Base-by-base conservation (phyloP, 2,888 invertebrate genomes). In the Tortrix viridana region DNA sequence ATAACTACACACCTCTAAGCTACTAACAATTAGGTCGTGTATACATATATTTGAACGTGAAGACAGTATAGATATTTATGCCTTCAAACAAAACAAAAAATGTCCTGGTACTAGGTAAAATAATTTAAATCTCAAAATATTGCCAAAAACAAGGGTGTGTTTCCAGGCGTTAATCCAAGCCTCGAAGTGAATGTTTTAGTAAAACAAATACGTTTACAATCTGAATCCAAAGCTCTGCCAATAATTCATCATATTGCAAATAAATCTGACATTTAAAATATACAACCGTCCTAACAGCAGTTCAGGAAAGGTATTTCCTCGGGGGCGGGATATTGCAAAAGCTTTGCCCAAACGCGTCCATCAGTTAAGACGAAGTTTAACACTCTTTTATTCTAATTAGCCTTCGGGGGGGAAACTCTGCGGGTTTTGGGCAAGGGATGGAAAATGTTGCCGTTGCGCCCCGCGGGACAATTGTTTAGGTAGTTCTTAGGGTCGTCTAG, bases 381-480 rank as follows among this genome's bases (percentile, higher is more conserved):
- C 86, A 86, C 86, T 86, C 84, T 88, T 89, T 86, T 86, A 87
- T 85, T 85, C 82, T 88, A 88, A 89, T 89, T 88, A 88, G 80
- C 73, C 86, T 80, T 74, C 65, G 62, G 83, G 79, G 87, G 69
- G 66, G 65, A 74, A 82, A 84, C 82, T 85, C 80, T 69, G 75
- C 76, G 77, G 76, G 74, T 70, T 69, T 65, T 71, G 71, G 67
- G 72, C 52, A 63, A 52, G 58, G 76, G 74, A 75, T 76, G 78
- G 77, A 74, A 77, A 81, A 77, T 75, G 76, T 72, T 74, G 67
- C 74, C 68, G 70, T 75, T 72, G 61, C 55, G 69, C 71, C 76
- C 78, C 72, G 14, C 63, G 81, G 77, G 85, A 80, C 73, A 72
- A 70, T 77, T 79, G 75, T 76, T 81, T 81, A 79, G 84, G 80